Evolutionary conservation across 1,140 invertebrate species (phyloP), one percentile per base, ranked within the genome.

Genomic region (Anoplolepis gracilipes): DNA sequence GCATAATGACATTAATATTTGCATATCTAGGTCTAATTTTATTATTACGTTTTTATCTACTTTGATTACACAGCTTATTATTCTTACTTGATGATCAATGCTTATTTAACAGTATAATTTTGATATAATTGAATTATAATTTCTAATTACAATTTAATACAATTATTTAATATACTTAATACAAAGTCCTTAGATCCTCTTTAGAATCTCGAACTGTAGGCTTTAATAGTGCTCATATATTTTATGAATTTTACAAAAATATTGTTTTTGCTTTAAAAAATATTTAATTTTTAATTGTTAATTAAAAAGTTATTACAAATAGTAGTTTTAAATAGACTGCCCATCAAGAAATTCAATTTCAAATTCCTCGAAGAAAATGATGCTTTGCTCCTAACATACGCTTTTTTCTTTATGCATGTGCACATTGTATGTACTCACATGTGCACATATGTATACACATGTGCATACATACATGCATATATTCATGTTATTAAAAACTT

Each of bases 351-450:
- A 69, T 82, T 8, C 22, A 0, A 72, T 82, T 82, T 25, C 33
- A 72, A 82, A 82, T 82, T 82, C 28, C 7, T 72, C 53, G 28
- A 72, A 82, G 49, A 82, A 36, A 72, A 33, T 72, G 16, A 72
- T 46, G 39, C n/a, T 62, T 81, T 8, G 10, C 67, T 73, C 33
- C 49, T 70, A 69, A n/a, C 13, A 57, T 72, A 82, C 53, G 39
- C 67, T 73, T 42, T 73, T 73, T 6, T 55, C 42, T 69, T 79
- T 79, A 57, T 36, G 28, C 67, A 61, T 72, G 36, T 72, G 57
- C 28, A 69, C 30, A 28, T 65, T 19, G 39, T 77, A 36, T 39
- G 16, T 53, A 55, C 7, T 46, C 10, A 16, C 8, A 22, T 49
- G 42, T 22, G 16, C 30, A 19, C 55, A 61, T 65, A 49, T 64